Base-by-base conservation (phyloP, 2,113 vertebrate genomes). In the Equus quagga region DNA sequence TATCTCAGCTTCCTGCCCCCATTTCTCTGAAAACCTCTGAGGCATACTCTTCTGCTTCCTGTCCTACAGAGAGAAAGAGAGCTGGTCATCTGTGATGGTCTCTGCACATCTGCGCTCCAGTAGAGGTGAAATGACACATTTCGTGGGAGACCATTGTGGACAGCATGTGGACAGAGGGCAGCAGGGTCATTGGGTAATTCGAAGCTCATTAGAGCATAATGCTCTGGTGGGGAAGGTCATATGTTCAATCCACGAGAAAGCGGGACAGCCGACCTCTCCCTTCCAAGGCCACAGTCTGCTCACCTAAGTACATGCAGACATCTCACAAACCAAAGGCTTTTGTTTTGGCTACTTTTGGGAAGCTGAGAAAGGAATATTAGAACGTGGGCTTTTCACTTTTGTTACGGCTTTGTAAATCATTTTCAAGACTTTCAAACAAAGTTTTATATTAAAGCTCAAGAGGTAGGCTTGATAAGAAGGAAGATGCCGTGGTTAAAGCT, bases 81-180 rank as follows among this genome's bases (percentile, higher is more conserved):
- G 36, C 36, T 3, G 46, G 80, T 62, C 28, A 19, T 78, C 15
- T 3, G 3, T 85, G 36, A 95, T 67, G 75, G 62, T 56, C 80
- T 80, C 69, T 15, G 5, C 36, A 46, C 28, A 92, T 91, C 56
- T 90, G 78, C 0, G 51, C 70, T 96, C 83, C 15, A 41, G 79
- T 2, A 60, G 67, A 95, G 65, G 94, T 14, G 72, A 90, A 88
- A 95, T 85, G 90, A 88, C 84, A 94, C 67, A 94, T 94, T 54
- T 46, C 33, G 2, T 21, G 54, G 82, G 33, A 90, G 90, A 44
- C 46, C 85, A 44, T 10, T 6, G n/a, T 5, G 26, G 79, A 60
- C 54, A 62, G 85, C 78, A 46, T 36, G 64, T 69, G 69, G 70
- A 82, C 46, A 69, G 95, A 92, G 85, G 84, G 83, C 7, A 0